Evolutionary conservation across 2,797 vertebrate species (phyloP).

Genomic region (Sebastiscus tertius): DNA sequence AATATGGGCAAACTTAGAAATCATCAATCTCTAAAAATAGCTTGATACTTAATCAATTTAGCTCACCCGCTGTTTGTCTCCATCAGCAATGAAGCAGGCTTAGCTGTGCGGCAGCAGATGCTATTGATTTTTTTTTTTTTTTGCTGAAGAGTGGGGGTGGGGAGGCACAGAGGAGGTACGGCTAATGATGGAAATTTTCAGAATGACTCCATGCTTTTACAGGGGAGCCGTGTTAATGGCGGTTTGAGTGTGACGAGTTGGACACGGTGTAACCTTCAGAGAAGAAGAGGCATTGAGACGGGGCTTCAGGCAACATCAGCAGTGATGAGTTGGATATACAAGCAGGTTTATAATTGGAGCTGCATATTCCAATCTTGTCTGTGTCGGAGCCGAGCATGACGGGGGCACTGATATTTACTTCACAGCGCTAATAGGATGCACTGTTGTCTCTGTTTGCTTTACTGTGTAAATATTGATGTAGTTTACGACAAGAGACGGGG

Average conservation of each 20-base stretch:
- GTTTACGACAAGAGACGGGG: slow-evolving; percentile 33
- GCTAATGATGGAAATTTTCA: slow-evolving; percentile 76
- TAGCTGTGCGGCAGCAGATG: slow-evolving; percentile 69
- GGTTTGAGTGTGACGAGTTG: slow-evolving; percentile 55
- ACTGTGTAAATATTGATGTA: slow-evolving; percentile 55
- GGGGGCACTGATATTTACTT: slow-evolving; percentile 53
- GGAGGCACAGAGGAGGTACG: slow-evolving; percentile 41
- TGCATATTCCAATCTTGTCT: slow-evolving; percentile 49
- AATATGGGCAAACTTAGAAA: slow-evolving; percentile 59
- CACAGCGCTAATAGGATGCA: slow-evolving; percentile 56
- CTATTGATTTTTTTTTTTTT: slow-evolving; percentile 73
- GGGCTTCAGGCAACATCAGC: slow-evolving; percentile 40
- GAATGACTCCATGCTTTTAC: slow-evolving; percentile 70
- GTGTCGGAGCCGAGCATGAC: slow-evolving; percentile 40
- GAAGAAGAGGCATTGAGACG: slow-evolving; percentile 41
- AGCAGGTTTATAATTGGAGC: slow-evolving; percentile 55
- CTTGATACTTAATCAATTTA: slow-evolving; percentile 81
- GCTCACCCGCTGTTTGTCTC: slow-evolving; percentile 71
- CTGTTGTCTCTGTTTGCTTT: slow-evolving; percentile 48
- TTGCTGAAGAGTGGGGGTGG: slow-evolving; percentile 41
- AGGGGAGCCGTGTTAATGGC: slow-evolving; percentile 68
- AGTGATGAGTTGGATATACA: slow-evolving; percentile 29
- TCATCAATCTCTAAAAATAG: slow-evolving; percentile 75
- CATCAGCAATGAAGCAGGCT: slow-evolving; percentile 71
- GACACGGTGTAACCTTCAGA: slow-evolving; percentile 67